Evolutionary conservation across 2,888 invertebrate genomes (phyloP).

Genomic region (Antitype chi): DNA sequence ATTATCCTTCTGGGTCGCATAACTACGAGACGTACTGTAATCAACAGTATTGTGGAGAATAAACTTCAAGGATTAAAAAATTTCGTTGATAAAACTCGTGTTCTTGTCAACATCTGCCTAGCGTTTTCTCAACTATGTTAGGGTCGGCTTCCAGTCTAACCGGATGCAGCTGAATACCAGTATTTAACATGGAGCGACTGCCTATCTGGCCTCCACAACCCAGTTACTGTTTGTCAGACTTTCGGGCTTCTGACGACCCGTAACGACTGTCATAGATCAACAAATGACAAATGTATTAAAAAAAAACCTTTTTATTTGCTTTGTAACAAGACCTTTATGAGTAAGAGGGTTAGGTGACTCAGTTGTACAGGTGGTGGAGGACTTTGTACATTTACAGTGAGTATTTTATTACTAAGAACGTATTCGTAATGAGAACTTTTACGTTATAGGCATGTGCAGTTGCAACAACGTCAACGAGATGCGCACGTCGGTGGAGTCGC

Average conservation of each 20-base stretch:
- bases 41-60: neutral
- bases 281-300: neutral
- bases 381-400: constrained; percentile 13
- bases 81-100: neutral
- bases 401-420: constrained; percentile 12
- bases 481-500: constrained; percentile 85
- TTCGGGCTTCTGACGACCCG: no score
- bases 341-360: constrained; percentile 25
- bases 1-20: neutral
- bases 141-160: no score
- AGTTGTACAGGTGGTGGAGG: neutral
- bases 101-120: neutral
- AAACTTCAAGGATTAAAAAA: no score
- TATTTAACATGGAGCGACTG: no score
- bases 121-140: no score
- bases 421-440: constrained; percentile 15
- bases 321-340: constrained; percentile 15
- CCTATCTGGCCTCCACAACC: no score
- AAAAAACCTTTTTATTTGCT: neutral
- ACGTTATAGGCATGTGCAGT: constrained; percentile 86
- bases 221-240: no score
- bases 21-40: neutral
- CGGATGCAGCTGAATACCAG: no score
- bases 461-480: constrained; percentile 81
- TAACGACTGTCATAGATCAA: no score